Evolutionary conservation across 2,888 invertebrate species (phyloP).

Genomic region (Limenitis camilla): DNA sequence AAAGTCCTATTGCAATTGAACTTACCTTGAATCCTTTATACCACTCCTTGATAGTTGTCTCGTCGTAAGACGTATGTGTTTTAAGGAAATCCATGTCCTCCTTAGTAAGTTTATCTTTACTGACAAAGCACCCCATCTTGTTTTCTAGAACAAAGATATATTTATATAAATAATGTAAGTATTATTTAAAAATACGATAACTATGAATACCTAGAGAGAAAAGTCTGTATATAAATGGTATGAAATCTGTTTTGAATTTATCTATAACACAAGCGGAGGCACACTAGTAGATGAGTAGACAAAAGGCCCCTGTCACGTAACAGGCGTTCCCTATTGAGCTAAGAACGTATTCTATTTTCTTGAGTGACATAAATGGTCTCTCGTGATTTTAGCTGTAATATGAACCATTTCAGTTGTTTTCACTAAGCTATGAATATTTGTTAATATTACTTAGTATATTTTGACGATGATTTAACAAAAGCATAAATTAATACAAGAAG

Average conservation of each 20-base stretch:
- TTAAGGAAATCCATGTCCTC: slow-evolving; percentile 99
- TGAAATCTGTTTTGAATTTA: slow-evolving; percentile 1
- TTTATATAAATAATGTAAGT: neutral
- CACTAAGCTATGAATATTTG: too few species aligned
- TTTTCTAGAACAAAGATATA: slow-evolving; percentile 50
- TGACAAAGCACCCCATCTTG: slow-evolving; percentile 94
- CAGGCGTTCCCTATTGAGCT: neutral
- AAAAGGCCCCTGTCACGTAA: slow-evolving; percentile 3
- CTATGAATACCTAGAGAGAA: neutral
- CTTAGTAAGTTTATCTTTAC: slow-evolving; percentile 96
- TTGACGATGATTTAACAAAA: too few species aligned
- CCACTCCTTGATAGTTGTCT: slow-evolving; percentile 99
- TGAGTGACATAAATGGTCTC: neutral
- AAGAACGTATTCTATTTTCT: neutral
- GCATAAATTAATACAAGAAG: too few species aligned
- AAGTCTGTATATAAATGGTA: neutral
- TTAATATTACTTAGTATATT: too few species aligned
- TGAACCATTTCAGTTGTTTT: neutral
- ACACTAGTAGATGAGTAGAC: neutral
- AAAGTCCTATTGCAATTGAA: neutral
- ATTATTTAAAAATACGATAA: neutral
- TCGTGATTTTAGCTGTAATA: neutral
- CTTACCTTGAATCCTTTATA: slow-evolving; percentile 99
- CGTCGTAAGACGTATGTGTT: slow-evolving; percentile 97
- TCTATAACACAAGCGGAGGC: neutral